Evolutionary conservation across 2,888 invertebrate species (phyloP).

Genomic region (Amaurobius ferox): DNA sequence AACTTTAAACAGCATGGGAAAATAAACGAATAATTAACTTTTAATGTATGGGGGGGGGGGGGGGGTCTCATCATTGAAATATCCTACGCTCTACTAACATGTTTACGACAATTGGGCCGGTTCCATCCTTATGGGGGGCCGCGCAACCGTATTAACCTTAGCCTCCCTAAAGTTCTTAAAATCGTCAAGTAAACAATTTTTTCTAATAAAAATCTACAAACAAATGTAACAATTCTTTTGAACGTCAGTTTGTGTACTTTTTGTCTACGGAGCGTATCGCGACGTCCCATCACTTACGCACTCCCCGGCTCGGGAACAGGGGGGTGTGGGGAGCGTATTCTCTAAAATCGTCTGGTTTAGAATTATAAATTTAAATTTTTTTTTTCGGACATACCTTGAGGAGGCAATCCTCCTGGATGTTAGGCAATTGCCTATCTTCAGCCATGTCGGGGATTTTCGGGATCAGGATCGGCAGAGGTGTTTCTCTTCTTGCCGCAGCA

Average conservation of each 20-base stretch:
- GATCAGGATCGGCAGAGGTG: not conserved
- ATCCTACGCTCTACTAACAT: not conserved
- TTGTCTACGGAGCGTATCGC: not conserved
- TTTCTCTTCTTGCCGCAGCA: slow-evolving; percentile 50
- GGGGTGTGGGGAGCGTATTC: not conserved
- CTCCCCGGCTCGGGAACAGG: not conserved
- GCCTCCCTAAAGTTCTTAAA: not conserved
- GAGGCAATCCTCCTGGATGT: slow-evolving; percentile 69
- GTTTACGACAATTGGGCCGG: slow-evolving; percentile 27
- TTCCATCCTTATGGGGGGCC: slow-evolving; percentile 41
- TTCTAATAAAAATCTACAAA: too few relatives aligned
- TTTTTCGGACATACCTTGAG: slow-evolving; percentile 49
- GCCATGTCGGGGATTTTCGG: slow-evolving; percentile 30
- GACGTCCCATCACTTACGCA: not conserved
- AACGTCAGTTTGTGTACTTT: too few relatives aligned
- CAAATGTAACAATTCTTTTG: too few relatives aligned
- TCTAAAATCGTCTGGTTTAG: too few relatives aligned
- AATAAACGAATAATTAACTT: too few relatives aligned
- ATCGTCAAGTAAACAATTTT: too few relatives aligned
- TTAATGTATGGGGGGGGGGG: too few relatives aligned
- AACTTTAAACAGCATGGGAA: too few relatives aligned
- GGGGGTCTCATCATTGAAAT: too few relatives aligned
- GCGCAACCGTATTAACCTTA: slow-evolving; percentile 27
- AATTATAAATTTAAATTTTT: too few relatives aligned
- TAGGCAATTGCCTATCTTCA: slow-evolving; percentile 65